A percentile compares a stretch with the other conserved stretches of the same genome.
Evolutionary conservation across 1,140 invertebrate species (phyloP).

Genomic region (Drosophila kohkoa): DNA sequence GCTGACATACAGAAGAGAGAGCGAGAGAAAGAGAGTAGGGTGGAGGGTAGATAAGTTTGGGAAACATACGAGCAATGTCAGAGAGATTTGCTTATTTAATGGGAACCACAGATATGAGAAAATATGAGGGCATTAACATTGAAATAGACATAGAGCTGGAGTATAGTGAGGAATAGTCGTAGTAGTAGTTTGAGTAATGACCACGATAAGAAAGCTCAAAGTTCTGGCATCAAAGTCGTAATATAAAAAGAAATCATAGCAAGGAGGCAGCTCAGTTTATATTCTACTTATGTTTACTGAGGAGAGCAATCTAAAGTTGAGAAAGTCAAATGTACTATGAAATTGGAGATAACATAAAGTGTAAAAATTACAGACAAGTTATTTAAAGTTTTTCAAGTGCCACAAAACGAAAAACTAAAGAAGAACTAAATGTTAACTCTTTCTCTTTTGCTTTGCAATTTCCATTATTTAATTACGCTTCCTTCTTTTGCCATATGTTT

Average conservation of each 20-base stretch:
- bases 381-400: no score
- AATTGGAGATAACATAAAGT: background rate
- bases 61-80: conserved; percentile 72
- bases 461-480: conserved; percentile 1
- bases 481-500: conserved; percentile 23
- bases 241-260: background rate
- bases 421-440: background rate
- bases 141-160: conserved; percentile 34
- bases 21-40: no score
- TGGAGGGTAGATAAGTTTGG: conserved; percentile 36
- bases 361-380: no score
- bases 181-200: conserved; percentile 36
- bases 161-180: background rate
- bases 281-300: background rate
- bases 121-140: conserved; percentile 42
- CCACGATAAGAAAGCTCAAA: conserved; percentile 42
- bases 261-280: background rate
- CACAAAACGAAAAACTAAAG: no score
- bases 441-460: background rate
- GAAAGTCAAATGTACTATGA: background rate
- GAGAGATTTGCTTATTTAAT: conserved; percentile 67
- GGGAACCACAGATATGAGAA: conserved; percentile 56
- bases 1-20: background rate
- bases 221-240: conserved; percentile 9
- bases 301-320: background rate